Evolutionary conservation across 2,888 invertebrate genomes (phyloP), one percentile per base, ranked within the genome.

Genomic region (Prenolepis imparis): DNA sequence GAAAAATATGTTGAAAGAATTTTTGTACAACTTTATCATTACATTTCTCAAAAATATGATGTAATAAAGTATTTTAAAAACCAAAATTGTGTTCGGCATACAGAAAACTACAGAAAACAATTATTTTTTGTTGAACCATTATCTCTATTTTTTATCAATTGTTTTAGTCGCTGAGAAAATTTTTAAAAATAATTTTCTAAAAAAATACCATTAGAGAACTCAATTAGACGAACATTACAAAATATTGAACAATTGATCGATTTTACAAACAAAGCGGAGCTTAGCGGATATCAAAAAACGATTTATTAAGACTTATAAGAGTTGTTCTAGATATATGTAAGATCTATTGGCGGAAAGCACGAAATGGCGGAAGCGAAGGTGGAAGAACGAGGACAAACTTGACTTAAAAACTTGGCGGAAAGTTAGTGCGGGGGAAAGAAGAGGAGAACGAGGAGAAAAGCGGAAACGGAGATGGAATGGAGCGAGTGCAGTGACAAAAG

Each of bases 391-490:
- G 83, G 83, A 64, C 86, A 88, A 87, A 89, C 85, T 90, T 86
- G 87, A 86, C 90, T 90, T 84, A 86, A 87, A 87, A 85, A 89
- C 72, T 86, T 83, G 73, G 63, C 52, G 28, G 64, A 73, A 55
- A 67, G 68, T 44, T 41, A 28, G 18, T n/a, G 11, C 5, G 24
- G 28, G 1, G 24, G 52, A 24, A 77, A 64, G 61, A 32, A 67
- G n/a, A n/a, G 67, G 59, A 63, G 63, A 61, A 48, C 6, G 18
- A 59, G 63, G 21, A 44, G 81, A 39, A 18, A 41, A 63, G 32
- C 63, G 81, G 63, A 74, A 75, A 6, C 74, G 41, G 39, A 75
- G 63, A 81, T 72, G 63, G 61, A 48, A n/a, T 68, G 21, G 36
- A 52, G 48, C 48, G 6, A 81, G 57, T 18, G 70, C 67, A 77